A percentile compares a stretch with the other conserved stretches of the same genome.
These are phyloP conservation scores for Melitaea cinxia DNA, from an alignment of 1,140 invertebrate species.

Conservation along the genomic window DNA sequence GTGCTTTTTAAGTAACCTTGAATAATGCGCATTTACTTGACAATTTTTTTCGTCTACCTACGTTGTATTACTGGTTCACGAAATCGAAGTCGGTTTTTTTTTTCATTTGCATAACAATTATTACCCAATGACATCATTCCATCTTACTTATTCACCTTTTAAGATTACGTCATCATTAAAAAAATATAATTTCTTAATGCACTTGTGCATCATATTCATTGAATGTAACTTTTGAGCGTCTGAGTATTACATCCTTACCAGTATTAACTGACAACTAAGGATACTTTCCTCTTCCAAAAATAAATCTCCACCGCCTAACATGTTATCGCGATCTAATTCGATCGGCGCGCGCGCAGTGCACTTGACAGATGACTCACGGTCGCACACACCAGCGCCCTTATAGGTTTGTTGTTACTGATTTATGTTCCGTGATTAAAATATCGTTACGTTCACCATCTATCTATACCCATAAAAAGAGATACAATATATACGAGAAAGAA, in stretches of 20 bases:
- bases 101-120: no score
- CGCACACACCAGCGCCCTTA: conserved; percentile 47
- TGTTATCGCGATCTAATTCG: conserved; percentile 52
- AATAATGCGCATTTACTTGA: no score
- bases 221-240: neutral
- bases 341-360: conserved; percentile 44
- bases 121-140: no score
- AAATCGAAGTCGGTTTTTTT: no score
- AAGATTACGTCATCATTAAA: no score
- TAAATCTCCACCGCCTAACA: conserved; percentile 31
- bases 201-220: neutral
- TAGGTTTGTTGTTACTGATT: conserved; percentile 25
- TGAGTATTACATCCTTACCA: neutral
- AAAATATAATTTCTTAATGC: neutral
- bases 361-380: conserved; percentile 61
- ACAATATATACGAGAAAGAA: no score
- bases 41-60: no score
- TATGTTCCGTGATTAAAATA: conserved; percentile 12
- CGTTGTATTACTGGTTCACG: no score
- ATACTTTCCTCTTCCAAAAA: conserved; percentile 32
- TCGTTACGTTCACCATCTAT: neutral
- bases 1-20: no score
- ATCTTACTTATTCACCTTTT: no score
- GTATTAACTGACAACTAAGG: neutral
- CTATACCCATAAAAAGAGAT: neutral